phyloP scores from a whole-genome alignment of 2,113 vertebrate genomes.

The Sander vitreus region DNA sequence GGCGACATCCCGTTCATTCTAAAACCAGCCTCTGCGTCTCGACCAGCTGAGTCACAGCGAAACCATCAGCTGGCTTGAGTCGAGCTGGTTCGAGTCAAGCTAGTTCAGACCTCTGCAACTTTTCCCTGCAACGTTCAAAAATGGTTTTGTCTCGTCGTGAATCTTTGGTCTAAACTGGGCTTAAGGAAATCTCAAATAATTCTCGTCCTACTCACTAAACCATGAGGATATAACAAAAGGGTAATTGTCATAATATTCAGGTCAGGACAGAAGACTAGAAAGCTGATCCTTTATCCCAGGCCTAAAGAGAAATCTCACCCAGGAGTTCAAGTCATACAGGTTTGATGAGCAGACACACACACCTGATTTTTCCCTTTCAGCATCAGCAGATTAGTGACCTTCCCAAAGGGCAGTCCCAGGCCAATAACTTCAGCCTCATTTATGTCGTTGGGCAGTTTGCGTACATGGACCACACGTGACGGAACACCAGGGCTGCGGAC shows the following conservation, averaged over 20 bases:
- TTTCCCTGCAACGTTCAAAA: too few species aligned
- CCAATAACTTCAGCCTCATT: slow-evolving; percentile 97
- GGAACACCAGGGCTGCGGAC: slow-evolving; percentile 90
- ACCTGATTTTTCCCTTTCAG: slow-evolving; percentile 98
- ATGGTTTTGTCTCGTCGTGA: too few species aligned
- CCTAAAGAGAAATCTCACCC: not conserved
- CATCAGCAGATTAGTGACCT: slow-evolving; percentile 98
- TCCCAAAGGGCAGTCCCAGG: slow-evolving; percentile 96
- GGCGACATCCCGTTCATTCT: too few species aligned
- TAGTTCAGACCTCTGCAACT: too few species aligned
- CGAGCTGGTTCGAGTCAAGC: too few species aligned
- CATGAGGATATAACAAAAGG: slow-evolving; percentile 19
- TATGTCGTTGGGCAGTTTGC: slow-evolving; percentile 94
- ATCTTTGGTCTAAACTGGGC: too few species aligned
- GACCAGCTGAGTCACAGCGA: too few species aligned
- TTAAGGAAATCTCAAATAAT: slow-evolving; percentile 2
- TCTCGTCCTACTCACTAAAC: not conserved
- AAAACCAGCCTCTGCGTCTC: too few species aligned
- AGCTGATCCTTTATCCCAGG: not conserved
- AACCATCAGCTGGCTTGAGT: too few species aligned
- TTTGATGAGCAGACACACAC: slow-evolving; percentile 14
- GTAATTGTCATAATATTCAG: slow-evolving; percentile 21
- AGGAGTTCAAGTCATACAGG: slow-evolving; percentile 4
- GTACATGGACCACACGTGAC: slow-evolving; percentile 95
- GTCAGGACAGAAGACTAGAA: slow-evolving; percentile 16